phyloP scores from a whole-genome alignment of 2,888 invertebrate species.

The Mellilla xanthometata region DNA sequence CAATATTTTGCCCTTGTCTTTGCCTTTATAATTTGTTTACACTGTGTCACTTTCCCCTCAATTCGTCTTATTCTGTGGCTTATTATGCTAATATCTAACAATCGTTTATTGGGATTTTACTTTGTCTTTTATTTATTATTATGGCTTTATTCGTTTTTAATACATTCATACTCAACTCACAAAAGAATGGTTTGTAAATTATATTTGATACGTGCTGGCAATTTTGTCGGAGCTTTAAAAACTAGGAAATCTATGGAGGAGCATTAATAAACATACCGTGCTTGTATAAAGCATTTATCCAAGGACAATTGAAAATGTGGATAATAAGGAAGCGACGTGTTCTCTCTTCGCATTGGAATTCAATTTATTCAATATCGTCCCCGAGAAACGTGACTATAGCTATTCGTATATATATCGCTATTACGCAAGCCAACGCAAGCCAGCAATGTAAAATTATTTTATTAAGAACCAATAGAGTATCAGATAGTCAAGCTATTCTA shows the following conservation, averaged over 20 bases:
- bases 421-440: slow-evolving; percentile 20
- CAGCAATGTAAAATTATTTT: slow-evolving; percentile 23
- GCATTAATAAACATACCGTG: background rate
- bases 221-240: no score
- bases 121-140: no score
- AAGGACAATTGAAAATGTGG: slow-evolving; percentile 42
- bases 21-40: no score
- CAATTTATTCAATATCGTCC: slow-evolving; percentile 55
- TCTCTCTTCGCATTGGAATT: slow-evolving; percentile 48
- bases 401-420: slow-evolving; percentile 30
- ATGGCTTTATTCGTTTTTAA: no score
- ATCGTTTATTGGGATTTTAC: no score
- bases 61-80: no score
- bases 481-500: background rate
- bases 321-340: slow-evolving; percentile 39
- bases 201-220: no score
- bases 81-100: no score
- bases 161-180: no score
- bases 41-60: no score
- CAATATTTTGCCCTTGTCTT: no score
- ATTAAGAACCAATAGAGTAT: slow-evolving; percentile 12
- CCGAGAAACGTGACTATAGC: slow-evolving; percentile 36
- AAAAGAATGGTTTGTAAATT: background rate
- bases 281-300: slow-evolving; percentile 14
- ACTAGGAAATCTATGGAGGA: background rate